phyloP scores from a whole-genome alignment of 2,888 invertebrate species.

The Arctia plantaginis region DNA sequence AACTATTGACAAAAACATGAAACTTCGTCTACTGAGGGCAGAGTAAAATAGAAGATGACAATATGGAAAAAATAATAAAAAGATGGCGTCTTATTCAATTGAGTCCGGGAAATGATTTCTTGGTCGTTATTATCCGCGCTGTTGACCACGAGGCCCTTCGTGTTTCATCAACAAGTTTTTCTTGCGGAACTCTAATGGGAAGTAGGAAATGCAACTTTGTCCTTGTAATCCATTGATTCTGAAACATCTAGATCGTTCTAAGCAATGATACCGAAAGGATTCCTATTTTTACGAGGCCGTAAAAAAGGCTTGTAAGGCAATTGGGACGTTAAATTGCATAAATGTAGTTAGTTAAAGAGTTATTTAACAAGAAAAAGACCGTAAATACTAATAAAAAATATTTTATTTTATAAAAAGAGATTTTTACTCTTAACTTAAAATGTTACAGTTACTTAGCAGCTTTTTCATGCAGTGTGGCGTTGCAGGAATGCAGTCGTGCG shows the following conservation, averaged over 20 bases:
- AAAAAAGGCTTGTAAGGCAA: not conserved
- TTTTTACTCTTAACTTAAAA: not conserved
- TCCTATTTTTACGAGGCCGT: not conserved
- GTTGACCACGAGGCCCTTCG: conserved; percentile 64
- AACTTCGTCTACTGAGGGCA: conserved; percentile 16
- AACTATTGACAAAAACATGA: conserved; percentile 7
- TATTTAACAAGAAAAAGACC: not conserved
- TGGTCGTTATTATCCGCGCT: conserved; percentile 64
- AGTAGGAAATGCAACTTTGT: conserved; percentile 62
- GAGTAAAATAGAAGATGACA: conserved; percentile 17
- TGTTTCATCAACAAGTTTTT: conserved; percentile 57
- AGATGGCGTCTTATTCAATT: conserved; percentile 28
- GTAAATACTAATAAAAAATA: not conserved
- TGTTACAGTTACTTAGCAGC: not conserved
- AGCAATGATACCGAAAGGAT: conserved; percentile 19
- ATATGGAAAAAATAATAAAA: conserved; percentile 24
- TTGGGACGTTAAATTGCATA: not conserved
- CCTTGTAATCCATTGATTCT: conserved; percentile 58
- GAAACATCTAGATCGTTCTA: conserved; percentile 39
- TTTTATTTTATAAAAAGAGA: not conserved
- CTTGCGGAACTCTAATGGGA: conserved; percentile 63
- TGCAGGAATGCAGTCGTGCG: not conserved
- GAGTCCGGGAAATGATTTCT: conserved; percentile 62
- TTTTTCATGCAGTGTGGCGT: not conserved
- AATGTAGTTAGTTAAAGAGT: not conserved